phyloP scores from a whole-genome alignment of 1,140 invertebrate species.

The Heliconius nattereri region DNA sequence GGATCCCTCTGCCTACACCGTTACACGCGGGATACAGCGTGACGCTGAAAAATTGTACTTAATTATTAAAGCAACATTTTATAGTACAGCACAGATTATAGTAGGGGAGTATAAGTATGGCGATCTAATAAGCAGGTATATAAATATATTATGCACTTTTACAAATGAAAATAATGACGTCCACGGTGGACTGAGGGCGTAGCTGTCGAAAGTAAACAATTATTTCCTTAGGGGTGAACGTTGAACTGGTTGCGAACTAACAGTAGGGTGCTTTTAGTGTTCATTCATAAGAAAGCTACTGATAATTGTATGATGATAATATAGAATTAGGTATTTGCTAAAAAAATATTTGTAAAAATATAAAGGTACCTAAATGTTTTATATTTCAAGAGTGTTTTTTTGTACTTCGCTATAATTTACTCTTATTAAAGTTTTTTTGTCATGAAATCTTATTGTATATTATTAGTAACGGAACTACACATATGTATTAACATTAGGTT shows the following conservation, averaged over 20 bases:
- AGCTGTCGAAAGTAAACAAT: slow-evolving; percentile 77
- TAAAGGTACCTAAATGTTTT: too few species aligned
- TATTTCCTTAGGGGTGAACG: slow-evolving; percentile 63
- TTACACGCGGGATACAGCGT: too few species aligned
- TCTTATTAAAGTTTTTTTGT: neutral
- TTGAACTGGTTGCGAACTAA: slow-evolving; percentile 61
- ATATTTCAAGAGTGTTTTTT: too few species aligned
- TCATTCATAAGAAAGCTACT: slow-evolving; percentile 42
- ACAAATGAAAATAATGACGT: slow-evolving; percentile 25
- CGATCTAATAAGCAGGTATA: neutral
- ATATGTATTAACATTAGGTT: too few species aligned
- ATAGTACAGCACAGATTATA: too few species aligned
- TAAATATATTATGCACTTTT: slow-evolving; percentile 18
- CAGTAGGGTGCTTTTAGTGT: slow-evolving; percentile 48
- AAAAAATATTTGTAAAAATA: neutral
- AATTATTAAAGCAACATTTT: neutral
- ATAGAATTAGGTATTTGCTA: neutral
- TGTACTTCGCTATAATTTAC: too few species aligned
- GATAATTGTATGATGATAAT: slow-evolving; percentile 37
- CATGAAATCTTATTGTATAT: neutral
- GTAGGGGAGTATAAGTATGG: neutral
- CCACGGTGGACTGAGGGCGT: slow-evolving; percentile 53
- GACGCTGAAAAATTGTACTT: neutral
- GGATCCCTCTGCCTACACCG: too few species aligned
- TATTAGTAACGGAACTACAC: neutral